Evolutionary conservation across 2,797 vertebrate genomes (phyloP).

Genomic region (Anolis apletophallus): DNA sequence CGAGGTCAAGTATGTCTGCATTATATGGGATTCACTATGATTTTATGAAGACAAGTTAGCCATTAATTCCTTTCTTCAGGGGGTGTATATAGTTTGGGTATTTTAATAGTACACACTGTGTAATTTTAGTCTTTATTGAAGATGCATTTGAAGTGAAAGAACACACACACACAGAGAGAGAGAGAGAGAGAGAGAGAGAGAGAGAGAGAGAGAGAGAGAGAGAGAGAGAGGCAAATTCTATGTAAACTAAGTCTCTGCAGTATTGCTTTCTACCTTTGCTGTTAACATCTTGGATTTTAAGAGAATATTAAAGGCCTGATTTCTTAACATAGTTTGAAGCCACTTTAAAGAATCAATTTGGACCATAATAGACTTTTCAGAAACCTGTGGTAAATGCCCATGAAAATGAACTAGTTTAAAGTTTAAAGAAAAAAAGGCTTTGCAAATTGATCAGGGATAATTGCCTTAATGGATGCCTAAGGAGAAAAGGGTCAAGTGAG

Average conservation of each 20-base stretch:
- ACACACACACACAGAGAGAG: neutral
- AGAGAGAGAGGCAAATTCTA: rapidly evolving
- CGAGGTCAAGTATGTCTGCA: too few relatives aligned
- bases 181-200: too few relatives aligned
- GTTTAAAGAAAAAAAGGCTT: neutral
- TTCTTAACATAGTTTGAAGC: neutral
- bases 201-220: too few relatives aligned
- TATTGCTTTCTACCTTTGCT: slow-evolving; percentile 7
- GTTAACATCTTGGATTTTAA: slow-evolving; percentile 18
- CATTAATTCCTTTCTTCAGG: neutral
- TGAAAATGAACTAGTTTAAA: slow-evolving; percentile 44
- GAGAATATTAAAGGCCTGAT: slow-evolving; percentile 10
- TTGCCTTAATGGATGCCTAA: slow-evolving; percentile 18
- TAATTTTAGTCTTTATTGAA: neutral
- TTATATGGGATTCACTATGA: neutral
- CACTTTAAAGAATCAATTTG: slow-evolving; percentile 24
- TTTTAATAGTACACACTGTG: neutral
- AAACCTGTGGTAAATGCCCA: neutral
- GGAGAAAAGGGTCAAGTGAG: slow-evolving; percentile 20
- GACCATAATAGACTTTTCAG: slow-evolving; percentile 7
- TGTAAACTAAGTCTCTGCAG: neutral
- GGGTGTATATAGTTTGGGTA: neutral
- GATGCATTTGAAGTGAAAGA: rapidly evolving
- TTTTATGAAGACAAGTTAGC: rapidly evolving
- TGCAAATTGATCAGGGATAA: slow-evolving; percentile 29